Base-by-base conservation (phyloP, 2,888 invertebrate genomes). In the Andrena bucephala region DNA sequence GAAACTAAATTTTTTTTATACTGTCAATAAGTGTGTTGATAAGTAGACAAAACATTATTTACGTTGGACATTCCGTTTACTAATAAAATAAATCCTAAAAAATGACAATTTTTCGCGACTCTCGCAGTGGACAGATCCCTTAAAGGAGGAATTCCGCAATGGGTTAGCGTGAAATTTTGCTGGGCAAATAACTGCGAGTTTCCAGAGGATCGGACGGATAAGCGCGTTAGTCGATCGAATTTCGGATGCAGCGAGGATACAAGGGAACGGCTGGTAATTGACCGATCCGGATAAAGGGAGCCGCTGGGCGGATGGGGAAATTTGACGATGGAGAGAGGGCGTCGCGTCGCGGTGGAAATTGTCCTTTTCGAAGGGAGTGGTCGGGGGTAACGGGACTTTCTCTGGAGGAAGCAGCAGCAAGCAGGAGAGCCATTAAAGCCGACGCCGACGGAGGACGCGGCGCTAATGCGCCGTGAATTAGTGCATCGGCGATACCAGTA, bases 401-500 rank as follows among this genome's bases (percentile, higher is more conserved):
- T 73, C 74, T 27, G 4, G 31, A 33, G 77, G 42, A 74, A 73
- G 71, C 68, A 33, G 71, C 68, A 48, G 48, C 83, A 52, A 67
- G 31, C 78, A 69, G 71, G 63, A 65, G 67, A 65, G 67, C 84
- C 84, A 77, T 84, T 84, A 85, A 71, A 74, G 74, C 48, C 36
- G 67, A 57, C 65, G 71, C 48, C 33, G 66, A 57, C 66, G 74
- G 76, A 71, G 82, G 77, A 83, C 54, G 67, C 79, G 74, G 31
- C 54, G 60, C 71, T 87, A 87, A 87, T 87, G 87, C 69, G 75
- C 29, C 60, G 78, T 83, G 84, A 87, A 87, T 87, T 85, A 87
- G 77, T 65, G 80, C 85, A 78, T 87, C 84, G 88, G 10, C 86
- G 79, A 85, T 87, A 87, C 73, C 66, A 24, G 76, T 74, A 71